phyloP scores from a whole-genome alignment of 2,113 vertebrate genomes.

The Xenopus borealis region DNA sequence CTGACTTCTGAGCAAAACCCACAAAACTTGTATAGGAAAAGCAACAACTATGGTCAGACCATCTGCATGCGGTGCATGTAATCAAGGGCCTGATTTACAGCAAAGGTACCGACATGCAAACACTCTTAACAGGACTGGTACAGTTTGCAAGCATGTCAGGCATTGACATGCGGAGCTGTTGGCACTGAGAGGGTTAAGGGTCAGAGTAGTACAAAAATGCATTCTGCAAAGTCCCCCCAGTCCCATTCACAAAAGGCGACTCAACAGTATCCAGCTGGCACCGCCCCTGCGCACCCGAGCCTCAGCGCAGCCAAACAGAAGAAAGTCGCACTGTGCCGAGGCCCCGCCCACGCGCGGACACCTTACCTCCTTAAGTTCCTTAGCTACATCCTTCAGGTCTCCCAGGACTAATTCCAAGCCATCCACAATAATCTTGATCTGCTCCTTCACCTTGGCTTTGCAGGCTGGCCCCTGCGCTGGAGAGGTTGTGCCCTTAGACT shows the following conservation, averaged over 20 bases:
- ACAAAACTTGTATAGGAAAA: neutral
- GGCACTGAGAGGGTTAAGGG: too few species aligned
- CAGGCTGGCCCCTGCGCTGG: constrained; percentile 77
- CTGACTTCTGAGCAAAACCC: neutral
- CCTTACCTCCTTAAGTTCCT: constrained; percentile 95
- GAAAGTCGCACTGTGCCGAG: neutral
- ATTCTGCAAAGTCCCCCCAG: neutral
- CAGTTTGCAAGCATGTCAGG: too few species aligned
- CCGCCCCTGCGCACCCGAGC: too few species aligned
- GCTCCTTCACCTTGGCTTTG: constrained; percentile 92
- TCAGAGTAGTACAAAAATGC: neutral
- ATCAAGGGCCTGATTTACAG: too few species aligned
- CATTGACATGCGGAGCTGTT: too few species aligned
- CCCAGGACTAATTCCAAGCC: constrained; percentile 94
- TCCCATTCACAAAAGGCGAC: constrained; percentile 12
- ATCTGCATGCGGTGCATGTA: neutral
- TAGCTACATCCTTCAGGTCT: constrained; percentile 95
- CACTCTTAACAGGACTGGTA: too few species aligned
- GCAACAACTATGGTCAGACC: neutral
- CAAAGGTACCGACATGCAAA: too few species aligned
- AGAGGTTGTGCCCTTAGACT: constrained; percentile 73
- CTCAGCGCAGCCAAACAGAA: neutral
- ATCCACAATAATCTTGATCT: constrained; percentile 95
- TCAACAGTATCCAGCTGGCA: too few species aligned
- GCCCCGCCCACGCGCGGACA: neutral